These are phyloP conservation scores for Poeciliopsis occidentalis DNA, from an alignment of 2,113 vertebrate species.

Conservation along the genomic window DNA sequence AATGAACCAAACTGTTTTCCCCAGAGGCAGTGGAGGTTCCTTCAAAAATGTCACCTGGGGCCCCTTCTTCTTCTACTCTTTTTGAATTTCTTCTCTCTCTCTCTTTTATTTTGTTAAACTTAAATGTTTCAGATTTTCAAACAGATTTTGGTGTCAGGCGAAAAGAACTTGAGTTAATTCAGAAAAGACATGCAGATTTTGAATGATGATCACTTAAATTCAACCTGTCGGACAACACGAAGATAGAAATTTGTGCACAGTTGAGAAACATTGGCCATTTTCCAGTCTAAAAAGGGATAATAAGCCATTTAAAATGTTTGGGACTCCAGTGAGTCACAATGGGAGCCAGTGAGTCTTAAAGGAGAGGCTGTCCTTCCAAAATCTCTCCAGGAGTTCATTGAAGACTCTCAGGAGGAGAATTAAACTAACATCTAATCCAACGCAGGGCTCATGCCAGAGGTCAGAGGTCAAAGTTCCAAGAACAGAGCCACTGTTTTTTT, in stretches of 20 bases:
- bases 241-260: too few relatives aligned
- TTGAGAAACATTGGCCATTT: too few relatives aligned
- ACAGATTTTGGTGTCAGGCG: neutral
- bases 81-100: neutral
- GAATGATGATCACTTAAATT: too few relatives aligned
- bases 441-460: neutral
- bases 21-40: neutral
- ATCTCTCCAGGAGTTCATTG: too few relatives aligned
- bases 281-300: too few relatives aligned
- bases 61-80: neutral
- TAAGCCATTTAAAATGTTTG: too few relatives aligned
- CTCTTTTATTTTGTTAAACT: neutral
- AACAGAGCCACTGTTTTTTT: neutral
- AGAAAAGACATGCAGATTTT: neutral
- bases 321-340: too few relatives aligned
- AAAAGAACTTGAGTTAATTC: too few relatives aligned
- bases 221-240: too few relatives aligned
- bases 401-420: neutral
- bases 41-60: neutral
- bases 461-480: neutral
- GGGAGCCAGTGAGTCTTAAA: too few relatives aligned
- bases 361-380: too few relatives aligned
- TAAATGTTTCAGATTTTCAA: neutral
- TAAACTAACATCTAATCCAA: neutral
- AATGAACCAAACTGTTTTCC: too few relatives aligned